Evolutionary conservation across 2,888 invertebrate species (phyloP).

Genomic region (Agrilus cyanescens): DNA sequence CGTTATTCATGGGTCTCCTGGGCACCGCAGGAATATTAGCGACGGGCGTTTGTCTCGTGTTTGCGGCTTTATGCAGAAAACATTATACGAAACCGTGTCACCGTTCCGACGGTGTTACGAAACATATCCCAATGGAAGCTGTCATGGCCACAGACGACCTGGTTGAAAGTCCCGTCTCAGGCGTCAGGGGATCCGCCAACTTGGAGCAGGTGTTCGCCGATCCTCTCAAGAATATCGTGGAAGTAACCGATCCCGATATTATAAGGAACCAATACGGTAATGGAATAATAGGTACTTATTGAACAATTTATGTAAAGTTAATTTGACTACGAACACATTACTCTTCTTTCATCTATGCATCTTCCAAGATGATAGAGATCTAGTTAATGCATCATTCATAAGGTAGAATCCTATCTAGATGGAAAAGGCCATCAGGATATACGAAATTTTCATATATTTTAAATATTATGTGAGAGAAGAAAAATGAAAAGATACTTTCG

Average conservation of each 20-base stretch:
- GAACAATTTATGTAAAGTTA: background rate
- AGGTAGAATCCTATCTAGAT: too few relatives aligned
- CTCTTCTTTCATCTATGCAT: background rate
- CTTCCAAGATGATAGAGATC: background rate
- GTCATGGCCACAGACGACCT: slow-evolving; percentile 34
- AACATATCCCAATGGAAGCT: slow-evolving; percentile 35
- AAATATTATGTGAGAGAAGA: too few relatives aligned
- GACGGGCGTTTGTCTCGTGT: slow-evolving; percentile 62
- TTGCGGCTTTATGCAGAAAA: slow-evolving; percentile 55
- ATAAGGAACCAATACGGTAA: slow-evolving; percentile 81
- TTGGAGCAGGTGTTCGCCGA: slow-evolving; percentile 23
- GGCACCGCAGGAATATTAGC: slow-evolving; percentile 66
- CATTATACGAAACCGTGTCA: slow-evolving; percentile 31
- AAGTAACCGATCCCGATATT: slow-evolving; percentile 76
- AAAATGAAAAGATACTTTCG: too few relatives aligned
- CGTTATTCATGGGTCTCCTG: slow-evolving; percentile 63
- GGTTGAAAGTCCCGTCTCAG: slow-evolving; percentile 24
- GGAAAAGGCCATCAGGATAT: too few relatives aligned
- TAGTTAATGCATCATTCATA: too few relatives aligned
- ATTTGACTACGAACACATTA: background rate
- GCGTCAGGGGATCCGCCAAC: slow-evolving; percentile 34
- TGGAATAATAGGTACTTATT: slow-evolving; percentile 20
- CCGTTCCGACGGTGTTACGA: slow-evolving; percentile 22
- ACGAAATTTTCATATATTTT: too few relatives aligned
- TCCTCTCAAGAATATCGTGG: slow-evolving; percentile 41